Evolutionary conservation across 2,113 vertebrate genomes (phyloP), one percentile per base, ranked within the genome.

Genomic region (Callionymus lyra): DNA sequence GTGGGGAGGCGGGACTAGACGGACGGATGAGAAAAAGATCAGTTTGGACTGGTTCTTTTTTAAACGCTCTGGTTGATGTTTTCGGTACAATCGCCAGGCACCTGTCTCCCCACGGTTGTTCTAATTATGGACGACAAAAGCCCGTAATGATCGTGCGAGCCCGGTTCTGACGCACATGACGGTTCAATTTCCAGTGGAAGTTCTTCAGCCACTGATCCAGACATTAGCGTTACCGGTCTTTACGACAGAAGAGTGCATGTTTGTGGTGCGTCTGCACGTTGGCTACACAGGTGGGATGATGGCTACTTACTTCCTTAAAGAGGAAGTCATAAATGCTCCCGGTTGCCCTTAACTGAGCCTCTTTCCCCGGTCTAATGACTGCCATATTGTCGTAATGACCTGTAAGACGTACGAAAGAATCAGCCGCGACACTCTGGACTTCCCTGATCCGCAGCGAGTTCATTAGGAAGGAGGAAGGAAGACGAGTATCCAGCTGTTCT

Each of bases 291-390:
- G 88, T 84, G 83, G 80, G 78, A 82, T 48, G 48, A 81, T 63
- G 79, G 84, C 76, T 70, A 82, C 83, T 85, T 82, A 79, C 87
- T 93, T 91, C 88, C 91, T 89, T 82, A 65, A 76, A 85, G 82
- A 89, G 90, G 91, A 93, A 91, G 87, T 90, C 83, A 82, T 93
- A 90, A 93, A 91, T 46, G 84, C 81, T 71, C 77, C 71, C 56
- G 47, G 83, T 88, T 81, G 79, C 75, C 73, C 86, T 79, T 82
- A 84, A 87, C 84, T 78, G 33, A 72, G 50, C 74, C 62, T 74
- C 69, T 73, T 65, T 66, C 62, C 56, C 58, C 66, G 76, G 64
- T 80, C 74, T 89, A 83, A 85, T 85, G 79, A 85, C 77, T 84
- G 78, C 82, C 82, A 79, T 84, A 72, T 66, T 74, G 62, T 75